A percentile compares a stretch with the other conserved stretches of the same genome.
These are phyloP conservation scores for Malurus alboscapulatus DNA, from an alignment of 2,113 vertebrate species.

Conservation along the genomic window DNA sequence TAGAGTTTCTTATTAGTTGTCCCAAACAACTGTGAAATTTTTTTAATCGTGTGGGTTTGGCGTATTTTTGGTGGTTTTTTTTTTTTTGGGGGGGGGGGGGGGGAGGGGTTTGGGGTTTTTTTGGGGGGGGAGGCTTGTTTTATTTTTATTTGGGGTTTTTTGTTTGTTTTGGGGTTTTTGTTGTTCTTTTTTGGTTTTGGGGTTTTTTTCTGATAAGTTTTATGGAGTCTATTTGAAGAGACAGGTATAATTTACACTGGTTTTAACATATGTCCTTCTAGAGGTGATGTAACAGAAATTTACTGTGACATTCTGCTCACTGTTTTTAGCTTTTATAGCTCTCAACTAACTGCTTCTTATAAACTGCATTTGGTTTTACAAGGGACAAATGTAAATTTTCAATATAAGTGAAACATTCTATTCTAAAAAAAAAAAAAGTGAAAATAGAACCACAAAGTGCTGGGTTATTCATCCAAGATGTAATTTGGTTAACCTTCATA, in stretches of 20 bases:
- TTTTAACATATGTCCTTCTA: background rate
- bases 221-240: background rate
- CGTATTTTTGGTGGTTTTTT: background rate
- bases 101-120: too few species aligned
- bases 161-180: too few species aligned
- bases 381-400: background rate
- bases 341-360: background rate
- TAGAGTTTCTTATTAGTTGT: background rate
- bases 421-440: background rate
- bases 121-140: too few species aligned
- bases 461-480: background rate
- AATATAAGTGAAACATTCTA: background rate
- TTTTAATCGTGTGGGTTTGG: background rate
- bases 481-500: background rate
- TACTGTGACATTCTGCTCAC: background rate
- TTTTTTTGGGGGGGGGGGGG: too few species aligned
- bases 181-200: too few species aligned
- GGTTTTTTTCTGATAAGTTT: background rate
- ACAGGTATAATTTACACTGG: background rate
- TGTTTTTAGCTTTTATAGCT: background rate
- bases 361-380: background rate
- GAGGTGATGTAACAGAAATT: background rate
- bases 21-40: background rate
- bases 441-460: background rate
- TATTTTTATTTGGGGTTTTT: too few species aligned